A percentile compares a stretch with the other conserved stretches of the same genome.
phyloP scores from a whole-genome alignment of 1,140 invertebrate genomes.

The Ceratitis capitata region DNA sequence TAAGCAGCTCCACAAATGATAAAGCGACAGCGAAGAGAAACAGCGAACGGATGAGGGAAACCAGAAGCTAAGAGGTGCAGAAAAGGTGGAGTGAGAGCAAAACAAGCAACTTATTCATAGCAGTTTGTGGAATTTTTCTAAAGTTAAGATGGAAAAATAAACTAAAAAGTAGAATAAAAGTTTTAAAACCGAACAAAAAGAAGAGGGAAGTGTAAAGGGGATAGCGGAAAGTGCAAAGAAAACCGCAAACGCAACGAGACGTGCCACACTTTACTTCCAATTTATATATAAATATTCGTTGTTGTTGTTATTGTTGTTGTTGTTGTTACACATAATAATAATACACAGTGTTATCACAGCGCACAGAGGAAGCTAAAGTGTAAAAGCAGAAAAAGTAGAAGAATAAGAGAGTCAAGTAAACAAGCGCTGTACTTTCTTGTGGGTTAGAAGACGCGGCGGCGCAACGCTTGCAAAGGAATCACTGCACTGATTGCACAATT shows the following conservation, averaged over 20 bases:
- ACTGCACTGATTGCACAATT: constrained; percentile 32
- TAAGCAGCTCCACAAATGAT: constrained; percentile 35
- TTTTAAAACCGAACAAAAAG: not conserved
- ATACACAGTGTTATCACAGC: not conserved
- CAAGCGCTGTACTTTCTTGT: not conserved
- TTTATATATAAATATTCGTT: too few species aligned
- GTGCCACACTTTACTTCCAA: constrained; percentile 13
- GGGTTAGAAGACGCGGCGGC: not conserved
- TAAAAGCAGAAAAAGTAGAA: not conserved
- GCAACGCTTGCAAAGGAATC: not conserved
- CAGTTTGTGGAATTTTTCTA: not conserved
- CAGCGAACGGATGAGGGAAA: not conserved
- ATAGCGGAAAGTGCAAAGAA: not conserved
- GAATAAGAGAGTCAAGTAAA: not conserved
- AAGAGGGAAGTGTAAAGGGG: not conserved
- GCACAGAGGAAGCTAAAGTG: too few species aligned
- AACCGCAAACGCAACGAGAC: constrained; percentile 7
- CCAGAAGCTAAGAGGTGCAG: not conserved
- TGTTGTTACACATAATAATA: not conserved
- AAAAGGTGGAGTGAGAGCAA: not conserved
- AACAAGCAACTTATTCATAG: not conserved
- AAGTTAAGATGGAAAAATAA: constrained; percentile 24
- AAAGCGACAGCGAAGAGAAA: not conserved
- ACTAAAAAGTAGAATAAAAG: not conserved
- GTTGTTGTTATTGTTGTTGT: too few species aligned